Percentiles rank a stretch among this genome's conserved stretches.
phyloP scores from a whole-genome alignment of 1,140 invertebrate genomes.

The Lepidurus couesii region DNA sequence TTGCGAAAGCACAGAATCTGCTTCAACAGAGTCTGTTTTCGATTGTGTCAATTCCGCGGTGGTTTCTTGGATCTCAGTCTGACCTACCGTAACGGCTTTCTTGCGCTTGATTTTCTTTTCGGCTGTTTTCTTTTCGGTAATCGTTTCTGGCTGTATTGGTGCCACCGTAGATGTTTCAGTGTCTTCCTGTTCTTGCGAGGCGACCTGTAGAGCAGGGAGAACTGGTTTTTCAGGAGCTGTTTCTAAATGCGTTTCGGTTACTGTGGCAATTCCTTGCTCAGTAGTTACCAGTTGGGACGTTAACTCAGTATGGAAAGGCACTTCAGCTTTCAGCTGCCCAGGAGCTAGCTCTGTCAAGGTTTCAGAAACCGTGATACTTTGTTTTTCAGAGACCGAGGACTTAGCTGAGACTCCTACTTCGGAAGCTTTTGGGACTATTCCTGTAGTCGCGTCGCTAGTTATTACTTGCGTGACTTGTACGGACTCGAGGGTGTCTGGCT shows the following conservation, averaged over 20 bases:
- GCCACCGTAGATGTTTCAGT: constrained; percentile 24
- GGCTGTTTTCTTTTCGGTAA: constrained; percentile 42
- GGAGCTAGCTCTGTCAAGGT: constrained; percentile 23
- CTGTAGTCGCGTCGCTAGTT: not conserved
- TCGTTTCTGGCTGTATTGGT: constrained; percentile 28
- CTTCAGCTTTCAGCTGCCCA: not conserved
- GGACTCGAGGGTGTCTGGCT: not conserved
- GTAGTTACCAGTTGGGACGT: constrained; percentile 30
- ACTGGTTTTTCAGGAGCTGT: not conserved
- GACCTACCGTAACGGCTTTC: constrained; percentile 44
- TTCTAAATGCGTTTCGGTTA: constrained; percentile 27
- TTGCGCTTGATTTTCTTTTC: constrained; percentile 43
- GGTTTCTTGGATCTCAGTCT: constrained; percentile 40
- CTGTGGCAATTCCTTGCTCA: constrained; percentile 27
- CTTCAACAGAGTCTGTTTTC: constrained; percentile 29
- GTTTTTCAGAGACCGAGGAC: not conserved
- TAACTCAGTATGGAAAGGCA: not conserved
- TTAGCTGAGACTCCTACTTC: not conserved
- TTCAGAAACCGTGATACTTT: not conserved
- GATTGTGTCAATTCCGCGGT: constrained; percentile 13
- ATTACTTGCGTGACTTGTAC: not conserved
- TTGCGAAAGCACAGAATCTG: constrained; percentile 27
- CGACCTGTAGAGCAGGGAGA: not conserved
- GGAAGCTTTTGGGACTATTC: not conserved
- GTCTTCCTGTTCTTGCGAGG: constrained; percentile 38